phyloP scores from a whole-genome alignment of 2,888 invertebrate species.

The Drosophila robusta region DNA sequence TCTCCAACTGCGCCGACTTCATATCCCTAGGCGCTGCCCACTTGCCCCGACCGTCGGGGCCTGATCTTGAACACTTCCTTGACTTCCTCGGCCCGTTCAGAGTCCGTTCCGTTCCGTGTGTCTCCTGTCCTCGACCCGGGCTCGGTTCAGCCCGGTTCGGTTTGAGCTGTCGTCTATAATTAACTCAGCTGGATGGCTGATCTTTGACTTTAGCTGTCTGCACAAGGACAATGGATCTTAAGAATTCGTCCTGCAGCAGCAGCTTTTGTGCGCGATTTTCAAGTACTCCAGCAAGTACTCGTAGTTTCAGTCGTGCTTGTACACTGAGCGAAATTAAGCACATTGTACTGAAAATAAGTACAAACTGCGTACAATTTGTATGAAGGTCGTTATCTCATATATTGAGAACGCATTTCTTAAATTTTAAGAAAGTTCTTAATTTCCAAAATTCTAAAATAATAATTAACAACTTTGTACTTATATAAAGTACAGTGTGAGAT shows the following conservation, averaged over 20 bases:
- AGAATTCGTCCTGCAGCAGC: constrained; percentile 23
- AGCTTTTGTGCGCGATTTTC: constrained; percentile 61
- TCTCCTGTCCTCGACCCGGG: constrained; percentile 13
- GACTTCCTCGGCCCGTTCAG: constrained; percentile 12
- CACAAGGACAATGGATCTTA: constrained; percentile 65
- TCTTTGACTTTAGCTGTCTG: constrained; percentile 78
- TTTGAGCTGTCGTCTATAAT: constrained; percentile 73
- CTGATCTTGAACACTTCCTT: constrained; percentile 54
- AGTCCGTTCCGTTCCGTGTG: constrained; percentile 19
- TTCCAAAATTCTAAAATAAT: too few species aligned
- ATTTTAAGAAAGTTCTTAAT: too few species aligned
- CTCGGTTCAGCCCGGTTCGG: constrained; percentile 11
- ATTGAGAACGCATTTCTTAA: too few species aligned
- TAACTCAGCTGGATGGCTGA: constrained; percentile 80
- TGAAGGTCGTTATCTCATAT: too few species aligned
- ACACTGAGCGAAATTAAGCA: not conserved
- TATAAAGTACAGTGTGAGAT: too few species aligned
- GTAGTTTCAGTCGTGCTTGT: not conserved
- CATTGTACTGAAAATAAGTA: too few species aligned
- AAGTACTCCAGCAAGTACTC: constrained; percentile 13
- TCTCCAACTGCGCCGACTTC: constrained; percentile 49
- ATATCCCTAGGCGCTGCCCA: constrained; percentile 49
- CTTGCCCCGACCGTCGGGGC: constrained; percentile 10
- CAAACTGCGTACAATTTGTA: too few species aligned
- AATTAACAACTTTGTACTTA: too few species aligned